phyloP scores from a whole-genome alignment of 2,888 invertebrate genomes.

The Himalopsyche japonica region DNA sequence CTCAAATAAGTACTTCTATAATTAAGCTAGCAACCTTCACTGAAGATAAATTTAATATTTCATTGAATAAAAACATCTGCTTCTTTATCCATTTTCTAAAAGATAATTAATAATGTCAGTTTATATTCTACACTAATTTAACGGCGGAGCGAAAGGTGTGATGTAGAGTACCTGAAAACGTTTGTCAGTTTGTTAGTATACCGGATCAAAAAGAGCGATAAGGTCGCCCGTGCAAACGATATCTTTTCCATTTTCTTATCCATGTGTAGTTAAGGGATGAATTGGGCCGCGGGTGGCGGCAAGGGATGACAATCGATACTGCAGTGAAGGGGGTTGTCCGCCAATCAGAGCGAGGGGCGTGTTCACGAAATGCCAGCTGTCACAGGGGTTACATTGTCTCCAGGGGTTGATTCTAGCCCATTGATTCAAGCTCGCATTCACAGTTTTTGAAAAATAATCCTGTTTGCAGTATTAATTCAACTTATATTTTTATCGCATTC shows the following conservation, averaged over 20 bases:
- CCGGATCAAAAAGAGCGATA: background rate
- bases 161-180: background rate
- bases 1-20: no score
- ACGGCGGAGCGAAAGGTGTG: background rate
- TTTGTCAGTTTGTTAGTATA: background rate
- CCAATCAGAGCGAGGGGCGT: slow-evolving; percentile 39
- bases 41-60: background rate
- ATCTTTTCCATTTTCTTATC: background rate
- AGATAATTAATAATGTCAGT: background rate
- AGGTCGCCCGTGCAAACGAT: background rate
- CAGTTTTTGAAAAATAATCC: background rate
- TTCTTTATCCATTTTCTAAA: background rate
- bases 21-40: no score
- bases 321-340: slow-evolving; percentile 23
- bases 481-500: no score
- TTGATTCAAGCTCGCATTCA: background rate
- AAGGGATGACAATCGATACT: slow-evolving; percentile 37
- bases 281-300: background rate
- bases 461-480: background rate
- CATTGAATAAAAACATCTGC: background rate
- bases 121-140: background rate
- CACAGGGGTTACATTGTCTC: slow-evolving; percentile 13
- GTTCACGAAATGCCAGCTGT: slow-evolving; percentile 12
- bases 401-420: slow-evolving; percentile 5
- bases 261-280: background rate